Percentiles rank a stretch among this genome's conserved stretches.
Evolutionary conservation across 53 echinoderm and acorn worm genomes (phyloP).

Genomic region (Antedon mediterranea): DNA sequence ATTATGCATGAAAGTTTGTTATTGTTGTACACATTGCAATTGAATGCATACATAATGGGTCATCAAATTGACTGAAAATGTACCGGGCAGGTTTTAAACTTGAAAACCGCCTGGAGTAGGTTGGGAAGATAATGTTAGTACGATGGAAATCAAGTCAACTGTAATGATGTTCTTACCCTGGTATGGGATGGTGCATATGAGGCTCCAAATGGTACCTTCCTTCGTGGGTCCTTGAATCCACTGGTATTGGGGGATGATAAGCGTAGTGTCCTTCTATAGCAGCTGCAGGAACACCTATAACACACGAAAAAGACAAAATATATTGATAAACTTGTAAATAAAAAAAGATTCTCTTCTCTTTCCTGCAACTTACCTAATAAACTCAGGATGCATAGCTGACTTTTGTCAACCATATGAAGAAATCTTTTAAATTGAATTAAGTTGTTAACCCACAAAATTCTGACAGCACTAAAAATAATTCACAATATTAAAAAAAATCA

Average conservation of each 20-base stretch:
- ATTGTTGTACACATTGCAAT: too few relatives aligned
- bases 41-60: too few relatives aligned
- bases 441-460: background rate
- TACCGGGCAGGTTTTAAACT: too few relatives aligned
- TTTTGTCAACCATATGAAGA: background rate
- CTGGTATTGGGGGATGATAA: slow-evolving; percentile 86
- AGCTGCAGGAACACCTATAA: slow-evolving; percentile 9
- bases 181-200: slow-evolving; percentile 77
- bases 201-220: slow-evolving; percentile 89
- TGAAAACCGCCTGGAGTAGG: too few relatives aligned
- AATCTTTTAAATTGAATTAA: background rate
- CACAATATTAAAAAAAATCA: too few relatives aligned
- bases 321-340: background rate
- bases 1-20: too few relatives aligned
- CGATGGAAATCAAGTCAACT: too few relatives aligned
- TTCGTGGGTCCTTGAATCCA: slow-evolving; percentile 83
- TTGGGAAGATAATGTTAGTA: too few relatives aligned
- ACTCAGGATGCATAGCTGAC: too few relatives aligned
- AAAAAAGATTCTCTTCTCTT: too few relatives aligned
- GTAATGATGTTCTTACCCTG: slow-evolving; percentile 41
- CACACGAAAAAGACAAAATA: background rate
- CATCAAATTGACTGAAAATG: too few relatives aligned
- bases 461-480: too few relatives aligned
- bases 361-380: background rate
- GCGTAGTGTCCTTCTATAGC: slow-evolving; percentile 62